These are phyloP conservation scores for Dascillus cervinus DNA, from an alignment of 2,888 invertebrate genomes.

Conservation along the genomic window DNA sequence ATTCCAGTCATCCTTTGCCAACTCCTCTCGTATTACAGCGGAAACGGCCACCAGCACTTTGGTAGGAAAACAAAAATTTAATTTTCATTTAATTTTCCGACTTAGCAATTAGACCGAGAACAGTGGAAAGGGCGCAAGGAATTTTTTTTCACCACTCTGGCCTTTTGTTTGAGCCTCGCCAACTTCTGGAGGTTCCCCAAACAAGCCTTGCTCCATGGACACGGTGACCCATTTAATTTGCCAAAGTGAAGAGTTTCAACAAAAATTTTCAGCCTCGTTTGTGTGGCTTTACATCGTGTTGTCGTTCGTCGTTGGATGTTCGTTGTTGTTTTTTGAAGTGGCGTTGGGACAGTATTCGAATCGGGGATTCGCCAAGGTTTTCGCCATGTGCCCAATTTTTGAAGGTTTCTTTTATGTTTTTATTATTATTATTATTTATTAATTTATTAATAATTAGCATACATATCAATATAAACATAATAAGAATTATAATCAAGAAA, in stretches of 20 bases:
- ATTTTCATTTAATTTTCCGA: background rate
- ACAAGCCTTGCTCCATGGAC: conserved; percentile 12
- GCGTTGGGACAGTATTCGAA: conserved; percentile 20
- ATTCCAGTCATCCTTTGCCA: background rate
- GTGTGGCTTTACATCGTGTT: conserved; percentile 16
- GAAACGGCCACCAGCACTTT: no score
- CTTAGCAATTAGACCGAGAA: conserved; percentile 6
- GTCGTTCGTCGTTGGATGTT: conserved; percentile 14
- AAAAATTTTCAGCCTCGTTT: conserved; percentile 9
- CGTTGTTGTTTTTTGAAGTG: conserved; percentile 21
- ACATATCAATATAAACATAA: no score
- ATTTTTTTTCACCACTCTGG: conserved; percentile 12
- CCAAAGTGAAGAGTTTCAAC: conserved; percentile 1
- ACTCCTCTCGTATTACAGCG: background rate
- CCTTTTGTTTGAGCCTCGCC: conserved; percentile 15
- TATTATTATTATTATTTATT: no score
- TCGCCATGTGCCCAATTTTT: conserved; percentile 19
- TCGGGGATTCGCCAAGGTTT: conserved; percentile 18
- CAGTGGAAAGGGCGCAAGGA: conserved; percentile 10
- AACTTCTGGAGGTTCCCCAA: conserved; percentile 19
- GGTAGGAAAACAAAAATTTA: background rate
- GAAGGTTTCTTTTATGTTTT: no score
- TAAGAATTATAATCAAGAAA: conserved; percentile 1
- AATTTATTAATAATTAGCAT: no score
- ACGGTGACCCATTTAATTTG: conserved; percentile 10